Evolutionary conservation across 37 sponge, comb jelly and placozoan species (phyloP), one percentile per base, ranked within the genome.

Genomic region (Eunapius fragilis): DNA sequence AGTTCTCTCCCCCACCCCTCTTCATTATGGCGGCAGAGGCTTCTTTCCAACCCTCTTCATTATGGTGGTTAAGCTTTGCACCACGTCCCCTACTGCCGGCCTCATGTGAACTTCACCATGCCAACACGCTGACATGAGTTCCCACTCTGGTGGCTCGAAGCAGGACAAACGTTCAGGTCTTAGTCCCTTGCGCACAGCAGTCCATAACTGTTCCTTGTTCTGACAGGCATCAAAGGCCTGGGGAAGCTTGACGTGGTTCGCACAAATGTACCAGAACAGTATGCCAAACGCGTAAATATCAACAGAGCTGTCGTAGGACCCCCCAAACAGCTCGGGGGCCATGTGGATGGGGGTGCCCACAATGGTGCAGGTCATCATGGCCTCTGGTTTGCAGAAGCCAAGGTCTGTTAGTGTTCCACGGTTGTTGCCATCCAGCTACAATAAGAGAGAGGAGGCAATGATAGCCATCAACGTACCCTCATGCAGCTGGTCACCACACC

Each of bases 281-380:
- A 98, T 98, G 11, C 99, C 99, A 73, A 98, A 95, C 41, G 99
- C 99, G 45, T 98, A 98, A 67, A 98, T 93, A 50, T 98, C 99
- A 9, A 98, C 97, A 6, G 96, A 91, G 72, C 79, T 86, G 84
- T 96, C 96, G 78, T 98, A 98, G 38, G 68, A 36, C 19, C 99
- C 99, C 0, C 90, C 85, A 73, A 98, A 96, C 30, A 98, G 85
- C 80, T 98, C 99, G 0, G 99, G 99, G 23, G 99, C 97, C 94
- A 98, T 98, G 94, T 98, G 97, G 69, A 98, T 98, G 25, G 99
- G 99, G 0, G 99, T 98, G 36, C 99, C 99, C 0, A 98, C 99
- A 0, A 98, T 90, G 67, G 97, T 95, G 37, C 91, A 93, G 19
- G 94, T 97, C 97, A 98, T 98, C 99, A 98, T 98, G 11, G 99